Evolutionary conservation across 53 echinoderm and acorn worm genomes (phyloP), one percentile per base, ranked within the genome.

Genomic region (Crossaster papposus): DNA sequence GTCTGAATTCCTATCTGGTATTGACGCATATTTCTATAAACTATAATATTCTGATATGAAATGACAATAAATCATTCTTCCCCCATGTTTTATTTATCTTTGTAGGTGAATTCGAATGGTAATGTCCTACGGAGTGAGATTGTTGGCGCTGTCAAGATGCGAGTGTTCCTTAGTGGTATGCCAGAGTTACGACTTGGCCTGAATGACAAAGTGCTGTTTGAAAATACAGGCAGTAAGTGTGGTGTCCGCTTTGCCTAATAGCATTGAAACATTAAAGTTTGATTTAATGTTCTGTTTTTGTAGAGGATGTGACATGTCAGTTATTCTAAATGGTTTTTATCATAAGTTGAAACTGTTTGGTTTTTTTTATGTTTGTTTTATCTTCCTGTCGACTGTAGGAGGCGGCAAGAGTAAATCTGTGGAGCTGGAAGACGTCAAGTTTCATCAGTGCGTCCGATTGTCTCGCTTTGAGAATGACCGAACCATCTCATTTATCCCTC

Each of bases 381-480:
- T 58, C 58, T 58, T 17, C 58, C 2, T 51, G 65, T 75, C 79
- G 68, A 70, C 65, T 82, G 37, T 87, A 79, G 90, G 93, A 95
- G 99, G 99, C 89, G 95, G 96, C 51, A 99, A 99, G 94, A 99
- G 96, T 89, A 99, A 99, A 89, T 99, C 99, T 36, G 99, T 99
- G 33, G 99, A 99, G 90, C 85, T 99, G 81, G 99, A 99, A 82
- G 99, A 99, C 72, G 94, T 93, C 50, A 99, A 99, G 65, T 99
- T 99, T 77, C 99, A 99, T 78, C 99, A 99, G 95, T 99, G 99
- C 53, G 99, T 99, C 51, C 96, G 99, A 34, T 92, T 99, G 36
- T 99, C 99, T 36, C 92, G 99, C 63, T 99, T 99, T 64, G 99
- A 99, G 83, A 99, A 99, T 79, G 99, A 99, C 89, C 91, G 99